Base-by-base conservation (phyloP, 2,797 vertebrate genomes). In the Argya squamiceps region DNA sequence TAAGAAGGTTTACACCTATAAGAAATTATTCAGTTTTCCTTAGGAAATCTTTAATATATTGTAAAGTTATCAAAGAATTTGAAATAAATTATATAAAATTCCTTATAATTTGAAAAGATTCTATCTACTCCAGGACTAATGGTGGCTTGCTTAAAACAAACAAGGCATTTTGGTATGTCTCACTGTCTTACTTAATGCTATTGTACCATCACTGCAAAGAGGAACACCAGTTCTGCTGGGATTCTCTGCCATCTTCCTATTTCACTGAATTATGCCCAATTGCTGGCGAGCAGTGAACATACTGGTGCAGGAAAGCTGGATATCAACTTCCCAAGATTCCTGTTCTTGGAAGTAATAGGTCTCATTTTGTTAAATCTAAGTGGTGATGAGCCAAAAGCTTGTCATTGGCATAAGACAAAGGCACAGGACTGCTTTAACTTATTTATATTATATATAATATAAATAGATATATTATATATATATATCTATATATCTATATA, bases 61-160 rank as follows among this genome's bases (percentile, higher is more conserved):
- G 30, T 55, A 86, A 96, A 87, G 24, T 18, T 93, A 73, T 93
- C 52, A 96, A 90, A 92, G 41, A 92, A 92, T 88, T 93, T 73
- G 32, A 88, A 94, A 95, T 63, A 93, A 95, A 58, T 78, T 52
- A 65, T 14, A 86, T 73, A 76, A 86, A 89, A 76, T 36, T 52
- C 18, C n/a, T 84, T 53, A 41, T n/a, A 83, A 89, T 47, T 83
- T 79, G 83, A 53, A 27, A 44, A 47, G 53, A 81, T 37, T 20
- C 37, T 88, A 68, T 29, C 53, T 68, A 12, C 39, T 81, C 44
- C 58, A 32, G 77, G 62, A 60, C 53, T 18, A 90, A 64, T 11
- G 4, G n/a, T 44, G 12, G 23, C 43, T 76, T 53, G 11, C 43
- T n/a, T 73, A 39, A 52, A 79, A 73, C 2, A 24, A 94, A 53